These are phyloP conservation scores for Mustelus asterias DNA, from an alignment of 2,113 vertebrate genomes.

Conservation along the genomic window DNA sequence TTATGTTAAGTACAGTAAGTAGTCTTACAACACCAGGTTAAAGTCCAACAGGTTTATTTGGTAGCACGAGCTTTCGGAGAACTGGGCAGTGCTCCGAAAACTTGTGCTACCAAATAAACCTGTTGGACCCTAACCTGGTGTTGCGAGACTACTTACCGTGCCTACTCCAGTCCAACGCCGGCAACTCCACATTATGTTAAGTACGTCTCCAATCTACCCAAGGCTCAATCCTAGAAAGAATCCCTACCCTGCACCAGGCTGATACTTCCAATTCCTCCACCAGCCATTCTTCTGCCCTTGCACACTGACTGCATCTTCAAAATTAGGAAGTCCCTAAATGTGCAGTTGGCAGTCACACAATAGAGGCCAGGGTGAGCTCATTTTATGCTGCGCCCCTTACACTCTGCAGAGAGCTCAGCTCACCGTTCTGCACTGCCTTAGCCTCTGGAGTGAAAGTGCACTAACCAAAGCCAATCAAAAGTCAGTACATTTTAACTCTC, in stretches of 20 bases:
- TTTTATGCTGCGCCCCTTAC: background rate
- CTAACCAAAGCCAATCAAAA: background rate
- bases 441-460: background rate
- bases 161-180: background rate
- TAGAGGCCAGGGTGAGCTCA: background rate
- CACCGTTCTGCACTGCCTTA: background rate
- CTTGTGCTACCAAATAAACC: too few species aligned
- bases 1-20: background rate
- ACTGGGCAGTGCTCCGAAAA: too few species aligned
- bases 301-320: background rate
- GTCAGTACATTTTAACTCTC: background rate
- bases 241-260: background rate
- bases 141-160: too few species aligned
- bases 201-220: background rate
- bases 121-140: too few species aligned
- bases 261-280: background rate
- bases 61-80: too few species aligned
- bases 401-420: background rate
- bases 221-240: background rate
- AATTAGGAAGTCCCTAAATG: background rate
- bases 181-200: background rate
- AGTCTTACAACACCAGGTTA: too few species aligned
- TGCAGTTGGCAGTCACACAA: background rate
- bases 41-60: too few species aligned
- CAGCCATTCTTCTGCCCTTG: background rate